These are phyloP conservation scores for Colaptes auratus DNA, from an alignment of 2,113 vertebrate species.

Conservation along the genomic window DNA sequence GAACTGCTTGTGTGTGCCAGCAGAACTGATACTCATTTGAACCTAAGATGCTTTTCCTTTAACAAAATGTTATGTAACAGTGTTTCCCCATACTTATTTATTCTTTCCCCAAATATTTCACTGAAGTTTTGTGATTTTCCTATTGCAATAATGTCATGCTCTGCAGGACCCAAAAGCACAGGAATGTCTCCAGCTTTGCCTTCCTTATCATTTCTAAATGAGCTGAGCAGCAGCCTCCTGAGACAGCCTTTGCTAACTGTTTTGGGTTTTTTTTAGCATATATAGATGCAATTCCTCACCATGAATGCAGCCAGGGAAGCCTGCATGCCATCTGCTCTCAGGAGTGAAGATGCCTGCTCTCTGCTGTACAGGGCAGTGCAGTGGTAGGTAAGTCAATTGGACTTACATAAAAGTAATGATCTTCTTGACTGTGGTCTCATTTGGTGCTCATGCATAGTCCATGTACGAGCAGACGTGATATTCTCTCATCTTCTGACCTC, in stretches of 20 bases:
- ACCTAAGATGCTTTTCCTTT: background rate
- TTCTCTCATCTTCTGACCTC: conserved; percentile 51
- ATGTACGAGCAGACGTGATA: background rate
- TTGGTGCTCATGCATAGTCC: background rate
- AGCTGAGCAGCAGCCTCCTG: background rate
- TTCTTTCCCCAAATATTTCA: background rate
- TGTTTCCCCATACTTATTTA: background rate
- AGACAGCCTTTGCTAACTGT: background rate
- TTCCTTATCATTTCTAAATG: background rate
- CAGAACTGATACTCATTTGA: background rate
- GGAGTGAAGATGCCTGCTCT: background rate
- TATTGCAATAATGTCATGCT: background rate
- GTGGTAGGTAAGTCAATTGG: background rate
- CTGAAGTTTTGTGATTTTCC: background rate
- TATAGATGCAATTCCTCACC: background rate
- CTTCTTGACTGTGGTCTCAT: background rate
- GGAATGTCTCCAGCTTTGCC: background rate
- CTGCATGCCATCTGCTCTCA: background rate
- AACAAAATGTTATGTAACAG: background rate
- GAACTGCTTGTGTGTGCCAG: background rate
- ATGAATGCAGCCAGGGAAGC: background rate
- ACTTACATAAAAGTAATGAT: background rate
- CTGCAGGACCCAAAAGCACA: background rate
- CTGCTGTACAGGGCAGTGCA: background rate
- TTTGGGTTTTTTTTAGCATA: background rate